Conservation (phyloP, 1,140 invertebrate genomes). For the Physella acuta region DNA sequence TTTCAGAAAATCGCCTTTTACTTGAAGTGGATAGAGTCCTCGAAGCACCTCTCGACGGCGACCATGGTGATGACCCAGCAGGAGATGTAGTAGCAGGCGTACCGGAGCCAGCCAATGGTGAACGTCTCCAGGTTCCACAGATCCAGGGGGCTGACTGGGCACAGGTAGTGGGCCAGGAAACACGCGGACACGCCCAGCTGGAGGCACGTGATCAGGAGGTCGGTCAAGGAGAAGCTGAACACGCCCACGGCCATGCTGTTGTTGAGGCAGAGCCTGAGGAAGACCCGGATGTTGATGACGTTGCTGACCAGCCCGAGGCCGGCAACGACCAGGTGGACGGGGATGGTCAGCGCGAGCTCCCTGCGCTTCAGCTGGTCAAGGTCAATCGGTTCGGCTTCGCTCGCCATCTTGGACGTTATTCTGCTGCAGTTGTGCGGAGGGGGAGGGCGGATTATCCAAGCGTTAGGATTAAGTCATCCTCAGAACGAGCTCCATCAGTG, state of each 20-base stretch:
- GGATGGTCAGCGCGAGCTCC: background rate
- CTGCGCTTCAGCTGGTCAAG: background rate
- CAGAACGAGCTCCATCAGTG: too few relatives aligned
- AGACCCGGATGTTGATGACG: background rate
- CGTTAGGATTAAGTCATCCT: too few relatives aligned
- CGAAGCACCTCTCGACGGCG: background rate
- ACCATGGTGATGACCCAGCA: background rate
- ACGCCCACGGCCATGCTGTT: conserved; percentile 6
- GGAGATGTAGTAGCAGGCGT: background rate
- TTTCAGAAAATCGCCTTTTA: background rate
- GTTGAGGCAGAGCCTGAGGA: background rate
- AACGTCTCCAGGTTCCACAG: background rate
- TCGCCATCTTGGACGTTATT: too few relatives aligned
- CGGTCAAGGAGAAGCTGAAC: background rate
- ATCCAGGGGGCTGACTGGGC: background rate
- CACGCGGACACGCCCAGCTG: background rate
- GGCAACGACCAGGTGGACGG: background rate
- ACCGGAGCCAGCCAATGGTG: background rate
- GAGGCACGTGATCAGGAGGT: background rate
- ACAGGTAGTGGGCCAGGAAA: background rate
- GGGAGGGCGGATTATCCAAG: too few relatives aligned
- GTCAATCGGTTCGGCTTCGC: too few relatives aligned
- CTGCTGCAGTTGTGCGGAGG: too few relatives aligned
- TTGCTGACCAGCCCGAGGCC: background rate
- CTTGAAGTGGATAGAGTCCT: background rate